Evolutionary conservation across 2,797 vertebrate species (phyloP), one percentile per base, ranked within the genome.

Genomic region (Sebastes diaconus): DNA sequence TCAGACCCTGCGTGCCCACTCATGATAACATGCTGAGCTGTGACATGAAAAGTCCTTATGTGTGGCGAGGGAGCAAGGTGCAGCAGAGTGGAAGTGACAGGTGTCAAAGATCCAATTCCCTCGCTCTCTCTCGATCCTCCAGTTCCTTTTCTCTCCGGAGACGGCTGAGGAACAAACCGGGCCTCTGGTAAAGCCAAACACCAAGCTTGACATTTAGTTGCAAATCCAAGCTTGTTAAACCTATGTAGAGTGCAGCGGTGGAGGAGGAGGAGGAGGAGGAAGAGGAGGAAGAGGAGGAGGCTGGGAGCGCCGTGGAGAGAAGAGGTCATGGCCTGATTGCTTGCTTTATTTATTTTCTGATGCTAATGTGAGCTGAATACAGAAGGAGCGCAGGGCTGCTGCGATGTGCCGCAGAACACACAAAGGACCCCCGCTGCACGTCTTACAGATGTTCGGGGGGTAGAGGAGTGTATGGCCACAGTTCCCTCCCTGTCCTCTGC

Each of bases 31-130:
- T 83, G 91, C 91, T 92, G 93, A 88, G 93, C 90, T 91, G 90
- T 95, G 93, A 94, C 93, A 95, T 93, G 93, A 92, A 95, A 95
- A 92, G 92, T 90, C 90, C 93, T 94, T 95, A 94, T 93, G 90
- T 90, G 92, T 92, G 90, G 93, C 87, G 81, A 89, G 88, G 81
- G 87, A 93, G 89, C 87, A 90, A 90, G 91, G 93, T 90, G 91
- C 90, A 92, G 90, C 83, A 78, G 82, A 92, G 93, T 91, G 92
- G 91, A 95, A 94, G 94, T 92, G 92, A 93, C 94, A 94, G 90
- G 93, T 95, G 93, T 93, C 93, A 93, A 94, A 88, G 90, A 95
- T 92, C 90, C 91, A 91, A 93, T 93, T 92, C 90, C 85, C 85
- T 73, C 72, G 46, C 85, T 88, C 85, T 18, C 75, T 85, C 89